Evolutionary conservation across 2,888 invertebrate genomes (phyloP).

Genomic region (Drosophila siamana): DNA sequence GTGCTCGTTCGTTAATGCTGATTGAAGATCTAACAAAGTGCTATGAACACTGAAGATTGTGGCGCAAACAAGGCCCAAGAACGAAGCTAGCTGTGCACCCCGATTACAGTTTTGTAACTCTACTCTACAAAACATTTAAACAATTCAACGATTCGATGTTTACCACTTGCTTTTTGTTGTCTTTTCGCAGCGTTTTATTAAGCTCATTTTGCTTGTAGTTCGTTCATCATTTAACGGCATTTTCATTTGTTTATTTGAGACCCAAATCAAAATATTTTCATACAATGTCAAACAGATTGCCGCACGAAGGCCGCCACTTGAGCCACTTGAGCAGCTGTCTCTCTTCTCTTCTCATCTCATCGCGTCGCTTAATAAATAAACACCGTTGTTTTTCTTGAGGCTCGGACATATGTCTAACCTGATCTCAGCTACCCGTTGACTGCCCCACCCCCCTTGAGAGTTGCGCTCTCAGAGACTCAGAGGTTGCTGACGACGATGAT

Average conservation of each 20-base stretch:
- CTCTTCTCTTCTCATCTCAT: too few relatives aligned
- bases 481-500: constrained; percentile 57
- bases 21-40: constrained; percentile 67
- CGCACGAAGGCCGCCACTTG: constrained; percentile 54
- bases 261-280: constrained; percentile 60
- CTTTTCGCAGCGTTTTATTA: background rate
- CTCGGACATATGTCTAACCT: constrained; percentile 16
- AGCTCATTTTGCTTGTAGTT: constrained; percentile 7
- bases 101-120: background rate
- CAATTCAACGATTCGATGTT: background rate
- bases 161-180: background rate
- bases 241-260: constrained; percentile 22
- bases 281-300: constrained; percentile 59
- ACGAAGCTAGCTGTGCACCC: constrained; percentile 2
- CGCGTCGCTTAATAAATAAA: constrained; percentile 8
- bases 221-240: constrained; percentile 31
- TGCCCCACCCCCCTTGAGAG: constrained; percentile 3
- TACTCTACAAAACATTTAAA: background rate
- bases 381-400: constrained; percentile 32
- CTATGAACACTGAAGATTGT: constrained; percentile 29
- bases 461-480: background rate
- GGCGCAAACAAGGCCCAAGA: constrained; percentile 2
- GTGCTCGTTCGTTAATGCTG: constrained; percentile 60
- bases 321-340: constrained; percentile 20
- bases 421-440: constrained; percentile 3